A percentile compares a stretch with the other conserved stretches of the same genome.
phyloP scores from a whole-genome alignment of 64 coral and sea anemone species.

The Hydrozoanthus tunicans region DNA sequence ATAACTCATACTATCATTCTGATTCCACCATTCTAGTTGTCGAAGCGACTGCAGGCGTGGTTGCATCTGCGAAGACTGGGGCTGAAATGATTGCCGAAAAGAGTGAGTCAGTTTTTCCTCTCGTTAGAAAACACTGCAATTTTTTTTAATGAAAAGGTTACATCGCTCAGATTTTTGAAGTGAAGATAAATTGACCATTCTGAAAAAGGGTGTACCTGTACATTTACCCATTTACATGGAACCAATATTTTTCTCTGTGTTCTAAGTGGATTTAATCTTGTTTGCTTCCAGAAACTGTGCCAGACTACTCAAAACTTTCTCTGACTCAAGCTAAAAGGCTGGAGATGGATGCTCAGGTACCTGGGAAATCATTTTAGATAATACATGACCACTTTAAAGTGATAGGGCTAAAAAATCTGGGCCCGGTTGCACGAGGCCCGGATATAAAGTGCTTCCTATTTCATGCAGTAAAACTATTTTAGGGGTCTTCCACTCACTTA shows the following conservation, averaged over 20 bases:
- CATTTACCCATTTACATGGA: too few species aligned
- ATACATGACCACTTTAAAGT: not conserved
- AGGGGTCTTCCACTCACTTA: too few species aligned
- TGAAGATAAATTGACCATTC: too few species aligned
- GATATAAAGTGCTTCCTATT: too few species aligned
- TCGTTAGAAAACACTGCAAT: not conserved
- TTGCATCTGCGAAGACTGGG: slow-evolving; percentile 59
- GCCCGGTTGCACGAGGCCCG: too few species aligned
- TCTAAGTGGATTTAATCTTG: not conserved
- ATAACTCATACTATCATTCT: not conserved
- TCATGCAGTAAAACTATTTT: too few species aligned
- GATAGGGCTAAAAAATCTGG: too few species aligned
- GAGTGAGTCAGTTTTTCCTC: slow-evolving; percentile 22
- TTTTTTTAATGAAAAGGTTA: not conserved
- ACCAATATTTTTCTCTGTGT: not conserved
- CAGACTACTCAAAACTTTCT: slow-evolving; percentile 87
- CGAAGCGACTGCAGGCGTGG: slow-evolving; percentile 47
- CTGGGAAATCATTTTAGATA: not conserved
- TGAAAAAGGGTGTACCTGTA: too few species aligned
- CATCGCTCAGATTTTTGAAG: not conserved
- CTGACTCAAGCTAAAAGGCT: slow-evolving; percentile 92
- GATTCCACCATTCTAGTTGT: not conserved
- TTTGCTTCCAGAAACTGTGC: slow-evolving; percentile 28
- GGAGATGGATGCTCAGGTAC: slow-evolving; percentile 96
- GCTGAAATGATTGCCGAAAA: slow-evolving; percentile 50